phyloP scores from a whole-genome alignment of 2,888 invertebrate genomes.

The Chaetogeoica ovagalla region DNA sequence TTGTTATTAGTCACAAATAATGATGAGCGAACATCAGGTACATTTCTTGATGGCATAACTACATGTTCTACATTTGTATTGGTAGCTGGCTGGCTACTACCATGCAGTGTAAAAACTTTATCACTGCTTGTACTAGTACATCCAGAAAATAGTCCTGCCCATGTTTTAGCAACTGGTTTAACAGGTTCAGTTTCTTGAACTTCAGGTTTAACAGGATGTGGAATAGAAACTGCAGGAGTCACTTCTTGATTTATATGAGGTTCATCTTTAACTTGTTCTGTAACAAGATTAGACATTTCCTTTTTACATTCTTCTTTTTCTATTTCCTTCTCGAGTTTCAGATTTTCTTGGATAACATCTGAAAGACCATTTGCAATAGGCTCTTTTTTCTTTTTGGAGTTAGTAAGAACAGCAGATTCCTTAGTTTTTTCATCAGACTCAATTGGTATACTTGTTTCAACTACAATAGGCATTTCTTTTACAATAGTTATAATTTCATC shows the following conservation, averaged over 20 bases:
- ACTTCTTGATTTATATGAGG: not conserved
- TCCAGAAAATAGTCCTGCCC: conserved; percentile 48
- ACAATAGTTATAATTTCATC: conserved; percentile 3
- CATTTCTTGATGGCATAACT: conserved; percentile 45
- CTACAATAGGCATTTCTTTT: conserved; percentile 12
- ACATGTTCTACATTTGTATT: conserved; percentile 17
- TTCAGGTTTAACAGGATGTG: conserved; percentile 27
- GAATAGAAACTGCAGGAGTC: not conserved
- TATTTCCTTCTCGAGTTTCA: not conserved
- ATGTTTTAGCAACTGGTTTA: conserved; percentile 45
- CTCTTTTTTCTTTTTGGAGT: conserved; percentile 52
- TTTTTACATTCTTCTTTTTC: not conserved
- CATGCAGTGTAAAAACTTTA: conserved; percentile 48
- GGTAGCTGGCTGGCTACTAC: conserved; percentile 37
- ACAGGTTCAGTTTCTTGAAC: conserved; percentile 25
- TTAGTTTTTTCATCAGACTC: conserved; percentile 45
- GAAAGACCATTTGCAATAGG: not conserved
- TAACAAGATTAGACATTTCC: not conserved
- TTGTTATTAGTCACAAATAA: conserved; percentile 30
- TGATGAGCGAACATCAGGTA: conserved; percentile 29
- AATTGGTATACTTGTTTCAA: conserved; percentile 33
- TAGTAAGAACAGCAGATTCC: conserved; percentile 54
- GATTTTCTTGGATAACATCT: conserved; percentile 23
- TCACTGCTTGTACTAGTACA: conserved; percentile 31
- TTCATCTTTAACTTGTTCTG: conserved; percentile 14